phyloP scores from a whole-genome alignment of 2,113 vertebrate genomes.

The Mirounga angustirostris region DNA sequence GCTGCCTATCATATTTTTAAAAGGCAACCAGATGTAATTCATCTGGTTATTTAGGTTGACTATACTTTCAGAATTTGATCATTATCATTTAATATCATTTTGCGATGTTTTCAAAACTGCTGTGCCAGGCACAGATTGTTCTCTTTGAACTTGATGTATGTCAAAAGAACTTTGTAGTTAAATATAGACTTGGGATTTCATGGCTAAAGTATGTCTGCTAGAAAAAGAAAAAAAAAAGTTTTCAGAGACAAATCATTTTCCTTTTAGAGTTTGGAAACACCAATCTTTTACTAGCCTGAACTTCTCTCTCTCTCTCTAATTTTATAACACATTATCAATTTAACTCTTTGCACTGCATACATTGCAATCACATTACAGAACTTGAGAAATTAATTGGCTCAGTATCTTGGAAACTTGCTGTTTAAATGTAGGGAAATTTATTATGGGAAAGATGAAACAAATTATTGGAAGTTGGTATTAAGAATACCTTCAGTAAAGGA shows the following conservation, averaged over 20 bases:
- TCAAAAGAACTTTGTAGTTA: slow-evolving; percentile 71
- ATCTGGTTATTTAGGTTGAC: slow-evolving; percentile 39
- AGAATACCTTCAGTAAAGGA: neutral
- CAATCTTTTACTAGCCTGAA: neutral
- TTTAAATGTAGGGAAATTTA: slow-evolving; percentile 58
- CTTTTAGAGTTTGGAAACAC: slow-evolving; percentile 26
- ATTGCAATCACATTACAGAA: slow-evolving; percentile 49
- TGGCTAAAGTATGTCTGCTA: slow-evolving; percentile 36
- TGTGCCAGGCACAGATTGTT: neutral
- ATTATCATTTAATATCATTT: slow-evolving; percentile 68
- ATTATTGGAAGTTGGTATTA: neutral
- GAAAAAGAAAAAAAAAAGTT: slow-evolving; percentile 31
- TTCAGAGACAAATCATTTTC: slow-evolving; percentile 45
- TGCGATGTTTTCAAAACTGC: slow-evolving; percentile 49
- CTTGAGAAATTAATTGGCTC: slow-evolving; percentile 63
- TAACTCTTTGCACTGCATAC: neutral
- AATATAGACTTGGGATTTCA: slow-evolving; percentile 64
- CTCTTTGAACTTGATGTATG: slow-evolving; percentile 62
- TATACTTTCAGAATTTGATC: slow-evolving; percentile 50
- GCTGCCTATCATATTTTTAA: neutral
- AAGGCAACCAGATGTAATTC: neutral
- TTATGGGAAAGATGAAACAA: slow-evolving; percentile 49
- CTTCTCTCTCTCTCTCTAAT: neutral
- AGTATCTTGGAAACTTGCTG: slow-evolving; percentile 49
- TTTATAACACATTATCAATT: slow-evolving; percentile 47